Evolutionary conservation across 2,113 vertebrate genomes (phyloP).

Genomic region (Mionectes macconnelli): DNA sequence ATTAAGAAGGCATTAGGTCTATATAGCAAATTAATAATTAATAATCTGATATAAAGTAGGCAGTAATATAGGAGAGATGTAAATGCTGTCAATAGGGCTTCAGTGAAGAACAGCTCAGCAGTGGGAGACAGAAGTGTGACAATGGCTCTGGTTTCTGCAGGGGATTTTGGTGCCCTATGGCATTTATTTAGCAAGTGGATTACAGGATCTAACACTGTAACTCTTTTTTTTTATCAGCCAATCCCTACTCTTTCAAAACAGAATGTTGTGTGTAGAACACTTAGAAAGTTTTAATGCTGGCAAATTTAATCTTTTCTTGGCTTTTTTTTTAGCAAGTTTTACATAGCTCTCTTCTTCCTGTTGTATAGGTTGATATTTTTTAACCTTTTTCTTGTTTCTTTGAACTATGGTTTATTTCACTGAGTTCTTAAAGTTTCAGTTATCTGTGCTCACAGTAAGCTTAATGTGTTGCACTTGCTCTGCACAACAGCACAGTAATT

Average conservation of each 20-base stretch:
- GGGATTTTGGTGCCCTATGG: background rate
- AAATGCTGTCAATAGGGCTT: background rate
- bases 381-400: background rate
- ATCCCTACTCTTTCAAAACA: background rate
- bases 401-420: background rate
- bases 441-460: background rate
- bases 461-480: background rate
- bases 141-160: background rate
- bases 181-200: background rate
- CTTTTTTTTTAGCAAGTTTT: background rate
- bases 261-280: background rate
- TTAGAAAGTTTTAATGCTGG: background rate
- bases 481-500: background rate
- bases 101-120: background rate
- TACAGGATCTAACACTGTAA: background rate
- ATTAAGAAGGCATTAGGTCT: background rate
- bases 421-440: background rate
- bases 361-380: background rate
- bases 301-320: background rate
- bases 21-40: background rate
- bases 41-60: background rate
- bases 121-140: background rate
- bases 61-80: background rate
- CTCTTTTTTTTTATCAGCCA: background rate
- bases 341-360: background rate